phyloP scores from a whole-genome alignment of 2,797 vertebrate species.

The Florisuga fusca region DNA sequence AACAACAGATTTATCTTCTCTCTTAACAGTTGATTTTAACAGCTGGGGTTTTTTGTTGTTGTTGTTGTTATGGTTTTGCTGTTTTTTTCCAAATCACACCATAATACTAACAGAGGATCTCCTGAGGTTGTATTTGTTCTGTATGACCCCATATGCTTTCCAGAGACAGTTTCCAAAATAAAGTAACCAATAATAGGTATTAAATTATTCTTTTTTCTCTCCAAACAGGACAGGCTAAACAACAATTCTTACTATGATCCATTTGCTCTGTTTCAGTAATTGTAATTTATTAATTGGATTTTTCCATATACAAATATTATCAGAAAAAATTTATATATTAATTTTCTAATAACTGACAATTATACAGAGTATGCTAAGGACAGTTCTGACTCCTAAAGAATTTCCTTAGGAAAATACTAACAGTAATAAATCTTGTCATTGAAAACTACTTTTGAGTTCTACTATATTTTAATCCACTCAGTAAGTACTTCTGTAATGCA shows the following conservation, averaged over 20 bases:
- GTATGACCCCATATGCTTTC: background rate
- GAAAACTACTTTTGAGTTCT: background rate
- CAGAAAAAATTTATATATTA: background rate
- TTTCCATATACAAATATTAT: background rate
- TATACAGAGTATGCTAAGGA: accelerated
- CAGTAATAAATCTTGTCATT: background rate
- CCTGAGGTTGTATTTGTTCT: background rate
- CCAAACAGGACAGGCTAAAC: background rate
- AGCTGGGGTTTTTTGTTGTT: background rate
- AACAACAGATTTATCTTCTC: background rate
- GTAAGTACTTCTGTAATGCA: background rate
- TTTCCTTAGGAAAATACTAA: background rate
- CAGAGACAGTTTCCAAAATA: background rate
- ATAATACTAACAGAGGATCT: background rate
- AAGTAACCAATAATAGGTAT: background rate
- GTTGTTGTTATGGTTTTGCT: background rate
- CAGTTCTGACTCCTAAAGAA: background rate
- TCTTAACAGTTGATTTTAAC: background rate
- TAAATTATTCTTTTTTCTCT: background rate
- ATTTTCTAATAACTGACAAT: background rate
- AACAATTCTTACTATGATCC: background rate
- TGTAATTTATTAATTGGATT: background rate
- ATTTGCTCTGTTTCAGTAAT: background rate
- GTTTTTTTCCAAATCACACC: background rate
- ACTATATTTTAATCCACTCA: background rate